Evolutionary conservation across 35 echinoderm and acorn worm genomes (phyloP).

Genomic region (Ophiothrix spiculata): DNA sequence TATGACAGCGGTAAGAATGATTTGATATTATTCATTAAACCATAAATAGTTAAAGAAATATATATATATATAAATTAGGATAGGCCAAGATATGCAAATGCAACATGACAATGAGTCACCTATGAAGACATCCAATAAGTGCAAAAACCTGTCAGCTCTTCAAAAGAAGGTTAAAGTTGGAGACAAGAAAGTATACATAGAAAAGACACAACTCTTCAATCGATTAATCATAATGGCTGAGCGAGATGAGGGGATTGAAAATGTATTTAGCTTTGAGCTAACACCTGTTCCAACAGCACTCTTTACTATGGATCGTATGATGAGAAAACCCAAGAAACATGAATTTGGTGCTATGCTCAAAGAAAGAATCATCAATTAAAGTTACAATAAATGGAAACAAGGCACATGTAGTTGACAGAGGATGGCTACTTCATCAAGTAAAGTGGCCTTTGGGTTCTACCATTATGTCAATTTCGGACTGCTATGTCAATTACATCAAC

Average conservation of each 20-base stretch:
- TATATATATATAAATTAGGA: too few relatives aligned
- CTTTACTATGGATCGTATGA: slow-evolving; percentile 49
- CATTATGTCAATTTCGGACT: slow-evolving; percentile 47
- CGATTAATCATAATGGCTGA: slow-evolving; percentile 39
- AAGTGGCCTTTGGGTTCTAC: slow-evolving; percentile 46
- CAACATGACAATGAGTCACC: neutral
- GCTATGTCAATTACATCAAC: slow-evolving; percentile 50
- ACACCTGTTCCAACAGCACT: slow-evolving; percentile 41
- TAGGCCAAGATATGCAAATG: neutral
- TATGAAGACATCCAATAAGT: neutral
- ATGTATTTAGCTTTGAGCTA: slow-evolving; percentile 50
- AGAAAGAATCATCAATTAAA: neutral
- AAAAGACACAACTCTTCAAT: neutral
- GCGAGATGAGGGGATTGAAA: slow-evolving; percentile 24
- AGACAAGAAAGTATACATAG: neutral
- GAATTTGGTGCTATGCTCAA: slow-evolving; percentile 33
- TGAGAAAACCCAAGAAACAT: slow-evolving; percentile 50
- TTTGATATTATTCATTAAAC: too few relatives aligned
- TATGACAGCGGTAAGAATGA: too few relatives aligned
- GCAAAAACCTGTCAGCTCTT: neutral
- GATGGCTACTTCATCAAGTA: slow-evolving; percentile 67
- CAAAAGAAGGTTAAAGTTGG: neutral
- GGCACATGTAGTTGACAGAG: slow-evolving; percentile 55
- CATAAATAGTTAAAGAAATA: too few relatives aligned
- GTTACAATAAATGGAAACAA: slow-evolving; percentile 16